These are phyloP conservation scores for Herminia tarsipennalis DNA, from an alignment of 2,888 invertebrate species.

Conservation along the genomic window DNA sequence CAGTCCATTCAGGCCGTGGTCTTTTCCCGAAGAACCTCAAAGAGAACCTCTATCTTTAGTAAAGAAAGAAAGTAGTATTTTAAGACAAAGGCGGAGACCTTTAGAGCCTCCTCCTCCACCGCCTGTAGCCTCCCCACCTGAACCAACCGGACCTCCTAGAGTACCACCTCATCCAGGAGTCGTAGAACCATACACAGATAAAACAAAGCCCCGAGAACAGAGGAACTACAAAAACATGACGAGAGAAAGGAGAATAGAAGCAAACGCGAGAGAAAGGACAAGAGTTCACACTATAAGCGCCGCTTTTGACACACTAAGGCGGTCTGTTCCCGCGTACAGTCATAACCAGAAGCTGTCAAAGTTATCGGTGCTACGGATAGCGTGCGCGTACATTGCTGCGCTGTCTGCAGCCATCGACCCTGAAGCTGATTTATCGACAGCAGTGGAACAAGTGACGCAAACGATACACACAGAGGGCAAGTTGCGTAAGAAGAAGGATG, in stretches of 20 bases:
- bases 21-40: conserved; percentile 84
- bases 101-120: conserved; percentile 66
- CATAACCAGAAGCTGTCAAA: conserved; percentile 97
- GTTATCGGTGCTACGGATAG: conserved; percentile 95
- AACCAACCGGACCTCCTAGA: conserved; percentile 71
- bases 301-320: conserved; percentile 95
- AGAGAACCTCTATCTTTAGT: conserved; percentile 88
- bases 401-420: conserved; percentile 91
- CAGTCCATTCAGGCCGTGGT: conserved; percentile 89
- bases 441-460: conserved; percentile 94
- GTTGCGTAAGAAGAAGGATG: conserved; percentile 93
- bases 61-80: conserved; percentile 70
- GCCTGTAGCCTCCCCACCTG: conserved; percentile 62
- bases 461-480: conserved; percentile 97
- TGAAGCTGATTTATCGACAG: conserved; percentile 89
- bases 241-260: conserved; percentile 95
- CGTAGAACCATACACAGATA: conserved; percentile 59
- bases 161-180: conserved; percentile 85
- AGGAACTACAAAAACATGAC: conserved; percentile 98
- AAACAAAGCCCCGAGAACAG: conserved; percentile 86
- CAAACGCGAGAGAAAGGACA: conserved; percentile 96
- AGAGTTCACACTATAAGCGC: conserved; percentile 98
- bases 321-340: conserved; percentile 95
- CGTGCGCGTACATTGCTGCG: conserved; percentile 96
- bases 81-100: conserved; percentile 69